Percentiles rank a stretch among this genome's conserved stretches.
phyloP scores from a whole-genome alignment of 2,797 vertebrate genomes.

The Hipposideros larvatus region DNA sequence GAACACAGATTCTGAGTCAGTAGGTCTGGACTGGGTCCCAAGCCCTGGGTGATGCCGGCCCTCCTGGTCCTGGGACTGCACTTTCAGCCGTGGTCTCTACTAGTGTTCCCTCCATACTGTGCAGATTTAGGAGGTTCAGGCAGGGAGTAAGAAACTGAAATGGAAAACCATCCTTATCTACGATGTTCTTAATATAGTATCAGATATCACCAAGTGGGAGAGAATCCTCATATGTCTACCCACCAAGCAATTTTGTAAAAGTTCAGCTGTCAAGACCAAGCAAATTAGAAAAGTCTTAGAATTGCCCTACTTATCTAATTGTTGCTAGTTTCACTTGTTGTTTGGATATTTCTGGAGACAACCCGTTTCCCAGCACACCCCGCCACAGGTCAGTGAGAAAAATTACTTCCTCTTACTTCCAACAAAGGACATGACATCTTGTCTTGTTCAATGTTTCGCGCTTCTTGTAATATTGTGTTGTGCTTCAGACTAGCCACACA shows the following conservation, averaged over 20 bases:
- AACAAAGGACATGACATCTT: background rate
- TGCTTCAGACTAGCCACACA: background rate
- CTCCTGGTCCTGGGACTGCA: fast-evolving
- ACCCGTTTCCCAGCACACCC: background rate
- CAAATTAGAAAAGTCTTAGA: background rate
- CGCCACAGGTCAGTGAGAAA: background rate
- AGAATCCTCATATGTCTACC: background rate
- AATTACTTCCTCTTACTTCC: background rate
- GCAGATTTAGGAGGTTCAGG: background rate
- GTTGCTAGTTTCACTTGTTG: background rate
- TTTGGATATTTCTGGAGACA: background rate
- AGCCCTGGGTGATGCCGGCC: background rate
- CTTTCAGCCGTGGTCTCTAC: background rate
- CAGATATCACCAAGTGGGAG: background rate
- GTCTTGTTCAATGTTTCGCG: background rate
- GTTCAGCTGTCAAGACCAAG: background rate
- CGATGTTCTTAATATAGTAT: background rate
- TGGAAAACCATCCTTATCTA: background rate
- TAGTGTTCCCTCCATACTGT: background rate
- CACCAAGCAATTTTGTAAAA: background rate
- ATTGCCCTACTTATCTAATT: background rate
- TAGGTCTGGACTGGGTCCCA: background rate
- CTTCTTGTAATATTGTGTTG: background rate
- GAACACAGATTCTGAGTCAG: background rate
- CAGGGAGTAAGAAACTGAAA: background rate